phyloP scores from a whole-genome alignment of 2,113 vertebrate species.

The Festucalex cinctus region DNA sequence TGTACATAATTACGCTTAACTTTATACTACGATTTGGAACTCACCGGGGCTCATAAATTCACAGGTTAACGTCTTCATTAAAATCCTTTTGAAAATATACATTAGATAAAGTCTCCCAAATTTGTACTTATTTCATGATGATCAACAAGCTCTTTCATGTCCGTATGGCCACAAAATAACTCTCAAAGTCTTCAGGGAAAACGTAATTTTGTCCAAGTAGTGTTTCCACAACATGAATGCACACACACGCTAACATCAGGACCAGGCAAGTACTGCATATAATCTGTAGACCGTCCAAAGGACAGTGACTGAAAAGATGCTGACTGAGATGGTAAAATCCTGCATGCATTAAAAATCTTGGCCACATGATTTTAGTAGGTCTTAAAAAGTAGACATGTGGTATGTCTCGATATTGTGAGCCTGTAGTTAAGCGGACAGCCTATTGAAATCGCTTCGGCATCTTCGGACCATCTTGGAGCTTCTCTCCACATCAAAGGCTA shows the following conservation, averaged over 20 bases:
- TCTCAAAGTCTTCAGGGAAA: no score
- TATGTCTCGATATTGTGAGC: not conserved
- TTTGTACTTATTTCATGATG: no score
- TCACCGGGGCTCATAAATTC: no score
- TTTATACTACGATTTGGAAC: no score
- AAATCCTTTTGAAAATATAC: no score
- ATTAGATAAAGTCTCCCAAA: no score
- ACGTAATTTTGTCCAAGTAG: no score
- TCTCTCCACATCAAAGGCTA: constrained; percentile 54
- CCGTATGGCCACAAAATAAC: no score
- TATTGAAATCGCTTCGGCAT: constrained; percentile 32
- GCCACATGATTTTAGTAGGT: not conserved
- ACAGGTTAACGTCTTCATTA: no score
- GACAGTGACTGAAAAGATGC: not conserved
- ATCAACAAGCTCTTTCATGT: no score
- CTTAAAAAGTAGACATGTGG: not conserved
- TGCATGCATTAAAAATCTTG: not conserved
- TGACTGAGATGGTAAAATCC: not conserved
- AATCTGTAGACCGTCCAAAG: not conserved
- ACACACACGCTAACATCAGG: not conserved
- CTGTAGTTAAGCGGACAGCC: constrained; percentile 12
- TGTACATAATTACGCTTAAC: no score
- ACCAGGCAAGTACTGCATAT: not conserved
- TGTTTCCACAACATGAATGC: not conserved
- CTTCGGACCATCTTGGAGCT: constrained; percentile 24